These are phyloP conservation scores for Eupithecia subumbrata DNA, from an alignment of 2,888 invertebrate species.

Conservation along the genomic window DNA sequence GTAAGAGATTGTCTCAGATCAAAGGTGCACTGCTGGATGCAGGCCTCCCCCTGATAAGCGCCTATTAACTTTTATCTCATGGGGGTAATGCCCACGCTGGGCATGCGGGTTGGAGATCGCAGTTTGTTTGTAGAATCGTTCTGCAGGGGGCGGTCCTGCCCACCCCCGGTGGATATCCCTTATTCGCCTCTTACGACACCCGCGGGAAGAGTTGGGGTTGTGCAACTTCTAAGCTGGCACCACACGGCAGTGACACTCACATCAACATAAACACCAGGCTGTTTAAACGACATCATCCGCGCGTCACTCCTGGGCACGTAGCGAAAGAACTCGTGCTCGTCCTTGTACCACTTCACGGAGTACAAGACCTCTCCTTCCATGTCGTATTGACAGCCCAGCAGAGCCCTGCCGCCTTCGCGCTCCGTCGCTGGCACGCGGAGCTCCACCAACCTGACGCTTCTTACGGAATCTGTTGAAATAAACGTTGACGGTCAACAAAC, in stretches of 20 bases:
- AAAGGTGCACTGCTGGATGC: too few relatives aligned
- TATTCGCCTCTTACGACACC: too few relatives aligned
- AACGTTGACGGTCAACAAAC: neutral
- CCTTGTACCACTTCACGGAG: slow-evolving; percentile 96
- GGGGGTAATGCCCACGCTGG: too few relatives aligned
- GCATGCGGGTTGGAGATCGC: too few relatives aligned
- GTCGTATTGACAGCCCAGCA: slow-evolving; percentile 92
- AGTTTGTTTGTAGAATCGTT: slow-evolving; percentile 50
- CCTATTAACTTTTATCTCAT: too few relatives aligned
- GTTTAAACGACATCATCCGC: slow-evolving; percentile 88
- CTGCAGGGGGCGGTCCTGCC: slow-evolving; percentile 81
- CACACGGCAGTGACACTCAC: slow-evolving; percentile 62
- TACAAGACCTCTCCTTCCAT: slow-evolving; percentile 90
- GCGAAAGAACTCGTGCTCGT: slow-evolving; percentile 92
- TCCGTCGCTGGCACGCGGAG: slow-evolving; percentile 92
- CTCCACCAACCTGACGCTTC: slow-evolving; percentile 87
- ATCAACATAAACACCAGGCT: slow-evolving; percentile 91
- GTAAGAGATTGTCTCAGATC: too few relatives aligned
- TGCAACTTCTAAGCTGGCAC: too few relatives aligned
- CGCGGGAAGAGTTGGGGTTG: too few relatives aligned
- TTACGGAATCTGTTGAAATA: slow-evolving; percentile 58
- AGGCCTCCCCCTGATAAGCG: too few relatives aligned
- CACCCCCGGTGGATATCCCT: slow-evolving; percentile 64
- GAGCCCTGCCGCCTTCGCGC: slow-evolving; percentile 88
- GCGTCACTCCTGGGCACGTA: slow-evolving; percentile 90